phyloP scores from a whole-genome alignment of 2,113 vertebrate genomes.

The Ursus arctos region DNA sequence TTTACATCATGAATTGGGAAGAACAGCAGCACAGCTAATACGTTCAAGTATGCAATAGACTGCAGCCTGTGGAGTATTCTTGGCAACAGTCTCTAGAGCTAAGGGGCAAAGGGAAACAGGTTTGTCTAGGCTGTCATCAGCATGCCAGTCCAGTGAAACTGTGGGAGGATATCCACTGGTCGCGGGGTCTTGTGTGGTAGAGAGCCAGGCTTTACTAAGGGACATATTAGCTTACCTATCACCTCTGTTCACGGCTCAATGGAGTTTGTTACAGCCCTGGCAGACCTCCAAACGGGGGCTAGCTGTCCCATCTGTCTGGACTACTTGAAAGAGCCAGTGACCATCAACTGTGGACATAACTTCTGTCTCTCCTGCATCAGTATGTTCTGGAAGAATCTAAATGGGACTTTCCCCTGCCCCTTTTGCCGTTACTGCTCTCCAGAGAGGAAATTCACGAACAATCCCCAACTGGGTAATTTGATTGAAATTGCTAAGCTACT shows the following conservation, averaged over 20 bases:
- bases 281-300: conserved; percentile 36
- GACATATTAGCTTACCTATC: background rate
- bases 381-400: conserved; percentile 39
- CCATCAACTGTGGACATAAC: conserved; percentile 67
- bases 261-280: conserved; percentile 14
- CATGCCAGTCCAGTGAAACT: background rate
- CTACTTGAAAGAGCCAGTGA: conserved; percentile 62
- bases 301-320: conserved; percentile 66
- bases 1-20: background rate
- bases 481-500: conserved; percentile 26
- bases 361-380: conserved; percentile 67
- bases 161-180: background rate
- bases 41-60: background rate
- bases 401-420: conserved; percentile 32
- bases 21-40: background rate
- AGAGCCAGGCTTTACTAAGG: background rate
- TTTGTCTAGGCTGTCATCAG: background rate
- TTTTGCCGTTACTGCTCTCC: conserved; percentile 34
- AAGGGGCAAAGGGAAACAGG: background rate
- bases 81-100: background rate
- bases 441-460: conserved; percentile 5
- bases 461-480: conserved; percentile 18
- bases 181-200: background rate
- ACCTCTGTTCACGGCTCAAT: background rate
- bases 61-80: background rate